Percentiles rank a stretch among this genome's conserved stretches.
Evolutionary conservation across 2,113 vertebrate genomes (phyloP).

Genomic region (Mandrillus leucophaeus): DNA sequence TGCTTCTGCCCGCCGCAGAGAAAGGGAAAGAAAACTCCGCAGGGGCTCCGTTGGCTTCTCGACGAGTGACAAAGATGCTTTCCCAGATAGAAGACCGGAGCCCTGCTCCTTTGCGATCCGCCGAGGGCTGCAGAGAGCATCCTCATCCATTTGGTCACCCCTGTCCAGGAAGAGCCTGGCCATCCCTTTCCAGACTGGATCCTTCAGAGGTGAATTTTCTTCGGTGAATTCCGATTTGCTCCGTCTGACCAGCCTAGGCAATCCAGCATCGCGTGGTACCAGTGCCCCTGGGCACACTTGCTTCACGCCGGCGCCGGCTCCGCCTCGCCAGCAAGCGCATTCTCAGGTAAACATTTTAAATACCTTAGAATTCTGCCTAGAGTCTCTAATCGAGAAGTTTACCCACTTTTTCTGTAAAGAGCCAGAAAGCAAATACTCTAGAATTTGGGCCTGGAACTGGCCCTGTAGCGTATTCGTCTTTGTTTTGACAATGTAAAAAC

Average conservation of each 20-base stretch:
- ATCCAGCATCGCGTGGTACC: fast-evolving
- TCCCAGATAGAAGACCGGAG: neutral
- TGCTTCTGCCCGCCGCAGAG: fast-evolving
- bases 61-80: fast-evolving
- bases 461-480: neutral
- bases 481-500: neutral
- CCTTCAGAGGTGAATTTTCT: neutral
- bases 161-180: neutral
- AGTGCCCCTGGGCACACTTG: neutral
- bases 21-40: fast-evolving
- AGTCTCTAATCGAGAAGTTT: neutral
- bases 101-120: neutral
- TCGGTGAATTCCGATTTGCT: neutral
- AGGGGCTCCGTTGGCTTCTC: neutral
- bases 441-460: neutral
- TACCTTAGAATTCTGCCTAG: neutral
- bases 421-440: neutral
- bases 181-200: neutral
- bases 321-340: neutral
- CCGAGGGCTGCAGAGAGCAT: neutral
- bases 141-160: neutral
- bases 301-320: neutral
- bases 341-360: slow-evolving; percentile 1
- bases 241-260: neutral
- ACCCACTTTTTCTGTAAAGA: neutral